Percentiles rank a stretch among this genome's conserved stretches.
These are phyloP conservation scores for Yponomeuta cagnagella DNA, from an alignment of 2,888 invertebrate genomes.

Conservation along the genomic window DNA sequence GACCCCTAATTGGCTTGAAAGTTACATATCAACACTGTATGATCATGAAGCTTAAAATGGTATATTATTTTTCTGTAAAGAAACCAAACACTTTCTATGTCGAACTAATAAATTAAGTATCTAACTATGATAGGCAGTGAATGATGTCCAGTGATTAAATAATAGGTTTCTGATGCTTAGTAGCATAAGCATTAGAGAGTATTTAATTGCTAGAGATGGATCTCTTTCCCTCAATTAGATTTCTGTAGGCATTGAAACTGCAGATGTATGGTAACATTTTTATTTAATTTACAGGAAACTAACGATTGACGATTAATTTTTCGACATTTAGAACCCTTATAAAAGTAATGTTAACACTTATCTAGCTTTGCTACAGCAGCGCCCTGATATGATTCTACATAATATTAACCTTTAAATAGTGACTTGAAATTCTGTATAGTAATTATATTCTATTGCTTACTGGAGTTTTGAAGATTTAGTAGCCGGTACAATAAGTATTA, in stretches of 20 bases:
- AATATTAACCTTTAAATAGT: constrained; percentile 37
- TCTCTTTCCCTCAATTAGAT: not conserved
- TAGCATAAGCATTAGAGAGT: no score
- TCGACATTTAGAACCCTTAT: constrained; percentile 61
- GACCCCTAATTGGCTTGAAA: no score
- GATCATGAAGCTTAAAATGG: no score
- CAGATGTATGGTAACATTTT: constrained; percentile 63
- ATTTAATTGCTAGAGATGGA: no score
- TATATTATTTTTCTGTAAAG: no score
- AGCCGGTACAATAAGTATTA: not conserved
- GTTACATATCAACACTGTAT: no score
- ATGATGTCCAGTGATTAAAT: no score
- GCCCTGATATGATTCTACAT: constrained; percentile 65
- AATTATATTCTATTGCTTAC: not conserved
- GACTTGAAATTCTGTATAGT: not conserved
- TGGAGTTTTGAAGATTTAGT: not conserved
- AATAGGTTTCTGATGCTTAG: no score
- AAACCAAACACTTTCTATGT: no score
- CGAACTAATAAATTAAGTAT: no score
- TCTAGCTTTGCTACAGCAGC: constrained; percentile 57
- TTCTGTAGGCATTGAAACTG: constrained; percentile 24
- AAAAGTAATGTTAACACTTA: constrained; percentile 73
- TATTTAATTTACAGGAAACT: constrained; percentile 73
- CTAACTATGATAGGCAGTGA: no score
- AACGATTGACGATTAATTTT: constrained; percentile 68